These are phyloP conservation scores for Pseudeuparius sepicola DNA, from an alignment of 2,888 invertebrate species.

Conservation along the genomic window DNA sequence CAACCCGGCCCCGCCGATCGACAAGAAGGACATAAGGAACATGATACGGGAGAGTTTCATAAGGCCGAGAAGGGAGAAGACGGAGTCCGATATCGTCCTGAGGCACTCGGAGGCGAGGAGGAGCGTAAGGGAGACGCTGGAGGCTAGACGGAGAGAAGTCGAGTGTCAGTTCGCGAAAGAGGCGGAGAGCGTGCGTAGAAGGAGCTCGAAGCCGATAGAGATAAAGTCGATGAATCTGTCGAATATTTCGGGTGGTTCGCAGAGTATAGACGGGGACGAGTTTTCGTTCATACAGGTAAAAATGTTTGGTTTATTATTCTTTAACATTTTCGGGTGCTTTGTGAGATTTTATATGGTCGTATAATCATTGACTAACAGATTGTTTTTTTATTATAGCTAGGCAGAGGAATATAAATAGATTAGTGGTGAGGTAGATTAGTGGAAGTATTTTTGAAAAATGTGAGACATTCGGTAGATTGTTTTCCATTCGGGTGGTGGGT, in stretches of 20 bases:
- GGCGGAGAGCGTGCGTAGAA: conserved; percentile 39
- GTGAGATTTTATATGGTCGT: no score
- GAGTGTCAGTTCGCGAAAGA: conserved; percentile 39
- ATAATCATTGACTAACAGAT: no score
- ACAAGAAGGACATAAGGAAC: conserved; percentile 18
- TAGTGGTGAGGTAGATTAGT: no score
- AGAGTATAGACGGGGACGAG: conserved; percentile 35
- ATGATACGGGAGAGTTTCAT: conserved; percentile 38
- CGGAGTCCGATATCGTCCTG: conserved; percentile 78
- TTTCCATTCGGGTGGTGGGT: no score
- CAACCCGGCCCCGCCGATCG: conserved; percentile 9
- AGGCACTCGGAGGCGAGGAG: conserved; percentile 48
- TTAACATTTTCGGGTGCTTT: conserved; percentile 22
- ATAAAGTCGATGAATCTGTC: conserved; percentile 32
- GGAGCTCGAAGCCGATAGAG: conserved; percentile 41
- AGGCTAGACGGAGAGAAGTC: conserved; percentile 41
- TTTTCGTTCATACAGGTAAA: conserved; percentile 40
- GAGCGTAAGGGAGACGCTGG: conserved; percentile 41
- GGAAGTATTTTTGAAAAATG: no score
- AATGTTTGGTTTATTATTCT: no score
- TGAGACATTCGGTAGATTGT: no score
- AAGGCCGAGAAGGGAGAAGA: conserved; percentile 74
- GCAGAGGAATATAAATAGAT: no score
- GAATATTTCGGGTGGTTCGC: conserved; percentile 29
- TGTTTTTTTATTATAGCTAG: no score